Evolutionary conservation across 2,113 vertebrate genomes (phyloP), one percentile per base, ranked within the genome.

Genomic region (Pseudorasbora parva): DNA sequence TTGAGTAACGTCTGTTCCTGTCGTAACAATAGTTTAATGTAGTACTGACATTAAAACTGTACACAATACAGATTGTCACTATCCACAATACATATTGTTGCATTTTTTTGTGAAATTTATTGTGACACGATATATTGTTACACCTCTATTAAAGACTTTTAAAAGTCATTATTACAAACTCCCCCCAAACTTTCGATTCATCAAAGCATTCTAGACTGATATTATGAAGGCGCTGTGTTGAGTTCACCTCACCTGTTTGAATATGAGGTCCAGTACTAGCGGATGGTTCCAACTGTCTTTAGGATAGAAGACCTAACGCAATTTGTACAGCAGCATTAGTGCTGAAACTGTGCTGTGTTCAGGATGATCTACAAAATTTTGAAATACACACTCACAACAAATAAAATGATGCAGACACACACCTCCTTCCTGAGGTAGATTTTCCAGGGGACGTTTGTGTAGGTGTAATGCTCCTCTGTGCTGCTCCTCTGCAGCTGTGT

Each of bases 391-490:
- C 12, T 25, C 23, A 27, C n/a, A 5, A 62, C 25, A 7, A 12
- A 62, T 7, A 1, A 1, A 15, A 0, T 62, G 12, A 49, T 47
- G 12, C 45, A 1, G 15, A 49, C n/a, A 62, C 73, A 27, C 17
- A 97, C 98, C 96, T 99, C 98, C 88, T 99, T 99, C 78, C 98
- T 93, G 86, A 99, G 93, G 90, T 96, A 97, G 64, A 99, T 93
- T 81, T 92, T 95, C 97, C 98, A 99, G 73, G 97, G 94, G 43
- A 97, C 93, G 0, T 96, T 96, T 85, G 92, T 95, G 93, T 99
- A 99, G 82, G 95, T 94, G 72, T 99, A 99, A 91, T 97, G 95
- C 51, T 94, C 93, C 59, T 97, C 93, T 0, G 94, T 96, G 90
- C 85, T 91, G 79, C 92, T 92, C 64, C 92, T 93, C 86, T 99